phyloP scores from a whole-genome alignment of 2,888 invertebrate species.

The Philopedon plagiatum region DNA sequence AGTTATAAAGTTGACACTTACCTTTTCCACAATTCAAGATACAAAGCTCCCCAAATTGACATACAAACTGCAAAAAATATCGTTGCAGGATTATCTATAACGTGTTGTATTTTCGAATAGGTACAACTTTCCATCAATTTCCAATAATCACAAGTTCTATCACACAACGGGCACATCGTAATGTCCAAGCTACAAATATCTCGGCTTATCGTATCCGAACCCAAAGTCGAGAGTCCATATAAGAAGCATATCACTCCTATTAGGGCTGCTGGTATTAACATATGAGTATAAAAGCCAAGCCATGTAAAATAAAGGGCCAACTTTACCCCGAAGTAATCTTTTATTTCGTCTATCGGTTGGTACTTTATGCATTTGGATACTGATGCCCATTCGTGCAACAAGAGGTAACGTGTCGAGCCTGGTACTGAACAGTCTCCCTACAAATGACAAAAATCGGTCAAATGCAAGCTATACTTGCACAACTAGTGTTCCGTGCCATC shows the following conservation, averaged over 20 bases:
- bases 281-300: constrained; percentile 88
- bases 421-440: constrained; percentile 72
- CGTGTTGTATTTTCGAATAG: constrained; percentile 81
- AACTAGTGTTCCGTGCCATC: too few relatives aligned
- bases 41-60: constrained; percentile 86
- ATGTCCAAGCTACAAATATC: constrained; percentile 75
- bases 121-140: constrained; percentile 79
- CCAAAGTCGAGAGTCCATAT: constrained; percentile 72
- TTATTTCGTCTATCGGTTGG: constrained; percentile 83
- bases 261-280: constrained; percentile 82
- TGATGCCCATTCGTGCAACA: constrained; percentile 81
- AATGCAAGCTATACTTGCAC: too few relatives aligned
- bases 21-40: constrained; percentile 88
- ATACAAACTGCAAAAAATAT: constrained; percentile 85
- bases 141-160: constrained; percentile 83
- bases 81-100: constrained; percentile 87
- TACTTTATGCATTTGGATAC: constrained; percentile 79
- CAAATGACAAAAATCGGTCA: constrained; percentile 46
- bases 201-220: constrained; percentile 68
- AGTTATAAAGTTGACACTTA: too few relatives aligned
- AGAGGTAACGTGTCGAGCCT: constrained; percentile 71
- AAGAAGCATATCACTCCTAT: constrained; percentile 78
- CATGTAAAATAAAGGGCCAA: constrained; percentile 87
- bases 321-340: constrained; percentile 84
- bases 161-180: constrained; percentile 89